Evolutionary conservation across 1,140 invertebrate genomes (phyloP), one percentile per base, ranked within the genome.

Genomic region (Hirudo medicinalis): DNA sequence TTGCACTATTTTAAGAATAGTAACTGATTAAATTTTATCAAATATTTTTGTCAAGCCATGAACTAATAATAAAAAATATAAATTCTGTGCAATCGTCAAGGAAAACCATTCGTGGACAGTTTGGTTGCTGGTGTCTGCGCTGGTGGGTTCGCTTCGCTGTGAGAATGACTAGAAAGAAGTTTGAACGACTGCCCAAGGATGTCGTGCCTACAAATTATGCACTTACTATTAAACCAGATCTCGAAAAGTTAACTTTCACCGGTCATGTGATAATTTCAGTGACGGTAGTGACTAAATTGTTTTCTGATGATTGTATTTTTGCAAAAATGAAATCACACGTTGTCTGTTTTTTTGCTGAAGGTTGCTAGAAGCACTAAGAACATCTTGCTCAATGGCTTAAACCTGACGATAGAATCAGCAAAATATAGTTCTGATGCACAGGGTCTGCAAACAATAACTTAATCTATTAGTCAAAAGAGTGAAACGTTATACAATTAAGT

Each of bases 131-230:
- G 43, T 49, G 43, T 49, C 43, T 49, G 4, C 43, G 11, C 0
- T 13, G 13, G 4, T 49, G 1, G 43, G 13, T 17, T 15, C 43
- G 15, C 0, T 49, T 49, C 15, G 43, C 43, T 49, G 15, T 17
- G 43, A 49, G 15, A 49, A 49, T 49, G 43, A 49, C 43, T 49
- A 49, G 43, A 17, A 49, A 49, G 15, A 49, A 49, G 43, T 94
- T 94, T 84, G 82, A 88, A 80, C 87, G 91, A 72, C 85, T 96
- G 72, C 91, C 91, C 29, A 85, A 83, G 74, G 84, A 85, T 81
- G 87, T 93, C 72, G 81, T 86, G 72, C 92, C 93, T 49, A 83
- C 84, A 75, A 88, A 94, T 81, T 96, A 95, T 78, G 86, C 88
- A 75, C 84, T 95, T 67, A 83, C 85, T 74, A 83, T 96, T 67